A percentile compares a stretch with the other conserved stretches of the same genome.
Conservation (phyloP, 2,888 invertebrate species). For the Miltochrista miniata region DNA sequence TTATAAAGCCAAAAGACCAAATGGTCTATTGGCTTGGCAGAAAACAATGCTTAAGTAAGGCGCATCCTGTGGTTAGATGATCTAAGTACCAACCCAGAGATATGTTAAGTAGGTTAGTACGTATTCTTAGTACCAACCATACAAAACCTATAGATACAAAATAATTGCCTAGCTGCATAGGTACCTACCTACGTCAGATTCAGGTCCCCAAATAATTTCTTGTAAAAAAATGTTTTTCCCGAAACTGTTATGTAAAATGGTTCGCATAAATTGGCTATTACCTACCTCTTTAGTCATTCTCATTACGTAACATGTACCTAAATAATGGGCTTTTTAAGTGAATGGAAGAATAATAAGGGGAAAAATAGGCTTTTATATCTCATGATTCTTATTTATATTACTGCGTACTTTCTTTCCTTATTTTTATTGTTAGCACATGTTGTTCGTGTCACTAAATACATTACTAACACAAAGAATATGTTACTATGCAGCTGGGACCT, state of each 20-base stretch:
- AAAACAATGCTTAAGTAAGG: too few species aligned
- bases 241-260: not conserved
- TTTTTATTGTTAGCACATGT: constrained; percentile 10
- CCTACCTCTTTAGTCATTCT: constrained; percentile 4
- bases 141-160: too few species aligned
- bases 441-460: constrained; percentile 11
- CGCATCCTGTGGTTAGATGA: too few species aligned
- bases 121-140: too few species aligned
- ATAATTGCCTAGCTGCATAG: too few species aligned
- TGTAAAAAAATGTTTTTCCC: not conserved
- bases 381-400: constrained; percentile 3
- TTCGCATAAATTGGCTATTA: constrained; percentile 21
- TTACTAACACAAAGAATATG: constrained; percentile 3
- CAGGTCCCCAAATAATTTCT: not conserved
- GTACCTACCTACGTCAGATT: not conserved
- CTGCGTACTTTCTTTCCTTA: not conserved
- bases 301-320: constrained; percentile 22
- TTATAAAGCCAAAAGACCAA: too few species aligned
- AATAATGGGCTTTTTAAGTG: constrained; percentile 31
- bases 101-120: too few species aligned
- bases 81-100: too few species aligned
- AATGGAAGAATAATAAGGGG: constrained; percentile 17
- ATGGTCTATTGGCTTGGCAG: too few species aligned
- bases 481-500: not conserved
- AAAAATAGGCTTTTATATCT: constrained; percentile 15